Conservation (phyloP, 2,797 vertebrate genomes). For the Enoplosus armatus region DNA sequence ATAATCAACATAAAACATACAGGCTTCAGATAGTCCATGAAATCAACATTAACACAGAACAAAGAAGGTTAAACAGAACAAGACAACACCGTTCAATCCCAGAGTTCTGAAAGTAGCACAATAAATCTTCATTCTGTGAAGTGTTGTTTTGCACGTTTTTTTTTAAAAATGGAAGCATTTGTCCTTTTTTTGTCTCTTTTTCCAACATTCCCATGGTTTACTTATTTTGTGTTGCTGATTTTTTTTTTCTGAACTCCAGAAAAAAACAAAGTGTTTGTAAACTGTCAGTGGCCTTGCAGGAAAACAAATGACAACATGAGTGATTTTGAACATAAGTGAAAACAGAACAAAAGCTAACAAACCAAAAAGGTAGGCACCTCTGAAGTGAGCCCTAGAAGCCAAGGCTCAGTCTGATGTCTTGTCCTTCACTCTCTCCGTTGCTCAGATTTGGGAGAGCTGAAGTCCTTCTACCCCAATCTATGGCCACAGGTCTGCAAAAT, state of each 20-base stretch:
- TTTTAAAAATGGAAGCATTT: slow-evolving; percentile 89
- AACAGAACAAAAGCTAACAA: slow-evolving; percentile 76
- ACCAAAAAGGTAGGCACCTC: slow-evolving; percentile 87
- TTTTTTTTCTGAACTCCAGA: slow-evolving; percentile 86
- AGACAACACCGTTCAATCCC: slow-evolving; percentile 95
- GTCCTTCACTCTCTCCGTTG: slow-evolving; percentile 71
- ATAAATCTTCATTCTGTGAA: slow-evolving; percentile 93
- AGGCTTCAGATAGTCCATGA: slow-evolving; percentile 86
- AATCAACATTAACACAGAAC: slow-evolving; percentile 84
- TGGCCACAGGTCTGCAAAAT: slow-evolving; percentile 93
- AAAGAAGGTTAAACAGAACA: slow-evolving; percentile 80
- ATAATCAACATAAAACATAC: slow-evolving; percentile 85
- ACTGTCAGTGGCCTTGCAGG: slow-evolving; percentile 90
- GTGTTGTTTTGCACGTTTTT: slow-evolving; percentile 82
- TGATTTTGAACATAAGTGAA: slow-evolving; percentile 58
- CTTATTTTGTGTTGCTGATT: slow-evolving; percentile 76
- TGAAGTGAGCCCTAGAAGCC: slow-evolving; percentile 83
- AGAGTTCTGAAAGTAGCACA: slow-evolving; percentile 96
- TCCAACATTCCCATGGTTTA: slow-evolving; percentile 79
- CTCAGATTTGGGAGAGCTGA: slow-evolving; percentile 85
- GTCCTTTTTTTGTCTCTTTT: slow-evolving; percentile 72
- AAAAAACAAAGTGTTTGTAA: slow-evolving; percentile 93
- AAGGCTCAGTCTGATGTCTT: slow-evolving; percentile 80
- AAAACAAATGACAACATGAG: slow-evolving; percentile 68
- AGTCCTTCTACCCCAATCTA: slow-evolving; percentile 89